Percentiles rank a stretch among this genome's conserved stretches.
These are phyloP conservation scores for Scaptomyza flava DNA, from an alignment of 2,888 invertebrate genomes.

Conservation along the genomic window DNA sequence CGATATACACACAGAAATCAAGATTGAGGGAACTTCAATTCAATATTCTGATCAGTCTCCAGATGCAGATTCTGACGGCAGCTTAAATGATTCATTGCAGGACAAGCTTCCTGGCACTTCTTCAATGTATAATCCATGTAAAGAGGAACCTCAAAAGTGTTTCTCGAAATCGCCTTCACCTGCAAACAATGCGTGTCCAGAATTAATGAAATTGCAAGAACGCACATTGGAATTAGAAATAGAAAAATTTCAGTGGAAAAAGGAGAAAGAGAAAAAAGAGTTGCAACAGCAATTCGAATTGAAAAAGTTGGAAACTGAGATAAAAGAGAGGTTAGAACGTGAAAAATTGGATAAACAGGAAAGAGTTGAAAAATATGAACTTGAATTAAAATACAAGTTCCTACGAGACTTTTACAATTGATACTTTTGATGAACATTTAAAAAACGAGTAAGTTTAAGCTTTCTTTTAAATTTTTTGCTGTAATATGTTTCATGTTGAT, in stretches of 20 bases:
- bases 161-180: not conserved
- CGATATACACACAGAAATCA: not conserved
- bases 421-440: not conserved
- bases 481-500: too few relatives aligned
- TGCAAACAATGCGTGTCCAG: not conserved
- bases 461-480: too few relatives aligned
- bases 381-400: not conserved
- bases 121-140: not conserved
- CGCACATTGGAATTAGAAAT: not conserved
- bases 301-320: not conserved
- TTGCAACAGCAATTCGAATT: not conserved
- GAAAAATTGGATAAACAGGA: not conserved
- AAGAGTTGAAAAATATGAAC: not conserved
- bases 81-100: not conserved
- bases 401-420: not conserved
- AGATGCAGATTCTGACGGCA: not conserved
- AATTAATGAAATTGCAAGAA: not conserved
- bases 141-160: not conserved
- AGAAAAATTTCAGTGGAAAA: not conserved
- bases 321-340: not conserved
- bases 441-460: not conserved
- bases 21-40: not conserved
- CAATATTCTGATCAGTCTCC: not conserved
- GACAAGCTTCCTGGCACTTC: not conserved
- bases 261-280: not conserved